Evolutionary conservation across 2,888 invertebrate species (phyloP).

Genomic region (Allolobophora icterica): DNA sequence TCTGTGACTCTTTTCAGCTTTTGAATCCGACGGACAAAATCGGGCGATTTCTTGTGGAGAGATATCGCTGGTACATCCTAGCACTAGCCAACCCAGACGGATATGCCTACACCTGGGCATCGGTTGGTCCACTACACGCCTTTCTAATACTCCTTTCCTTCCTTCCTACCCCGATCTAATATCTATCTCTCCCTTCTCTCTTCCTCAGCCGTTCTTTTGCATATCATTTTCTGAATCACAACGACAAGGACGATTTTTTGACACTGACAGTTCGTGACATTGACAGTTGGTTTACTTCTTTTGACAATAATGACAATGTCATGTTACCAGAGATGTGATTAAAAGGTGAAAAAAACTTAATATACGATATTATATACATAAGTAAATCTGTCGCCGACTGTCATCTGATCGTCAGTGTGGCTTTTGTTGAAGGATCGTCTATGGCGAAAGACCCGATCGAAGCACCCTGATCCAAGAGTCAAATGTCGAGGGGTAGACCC

Average conservation of each 20-base stretch:
- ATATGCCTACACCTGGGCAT: conserved; percentile 80
- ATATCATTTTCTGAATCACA: background rate
- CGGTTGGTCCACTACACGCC: conserved; percentile 34
- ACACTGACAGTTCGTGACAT: background rate
- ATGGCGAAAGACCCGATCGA: conserved; percentile 46
- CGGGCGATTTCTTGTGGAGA: conserved; percentile 67
- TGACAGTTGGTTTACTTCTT: background rate
- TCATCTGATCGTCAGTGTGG: background rate
- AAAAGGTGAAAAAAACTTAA: too few relatives aligned
- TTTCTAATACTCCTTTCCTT: background rate
- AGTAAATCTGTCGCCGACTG: background rate
- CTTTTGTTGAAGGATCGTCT: conserved; percentile 42
- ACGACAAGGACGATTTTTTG: background rate
- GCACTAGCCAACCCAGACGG: conserved; percentile 81
- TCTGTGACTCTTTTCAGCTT: conserved; percentile 14
- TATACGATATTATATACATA: background rate
- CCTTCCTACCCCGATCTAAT: background rate
- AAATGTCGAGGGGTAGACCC: conserved; percentile 48
- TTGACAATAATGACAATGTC: background rate
- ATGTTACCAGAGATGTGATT: background rate
- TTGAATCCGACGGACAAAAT: conserved; percentile 49
- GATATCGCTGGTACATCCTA: conserved; percentile 75
- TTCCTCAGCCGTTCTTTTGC: background rate
- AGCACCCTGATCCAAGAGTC: conserved; percentile 26
- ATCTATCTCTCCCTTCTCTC: background rate